Percentiles rank a stretch among this genome's conserved stretches.
Evolutionary conservation across 2,113 vertebrate species (phyloP).

Genomic region (Lipophrys pholis): DNA sequence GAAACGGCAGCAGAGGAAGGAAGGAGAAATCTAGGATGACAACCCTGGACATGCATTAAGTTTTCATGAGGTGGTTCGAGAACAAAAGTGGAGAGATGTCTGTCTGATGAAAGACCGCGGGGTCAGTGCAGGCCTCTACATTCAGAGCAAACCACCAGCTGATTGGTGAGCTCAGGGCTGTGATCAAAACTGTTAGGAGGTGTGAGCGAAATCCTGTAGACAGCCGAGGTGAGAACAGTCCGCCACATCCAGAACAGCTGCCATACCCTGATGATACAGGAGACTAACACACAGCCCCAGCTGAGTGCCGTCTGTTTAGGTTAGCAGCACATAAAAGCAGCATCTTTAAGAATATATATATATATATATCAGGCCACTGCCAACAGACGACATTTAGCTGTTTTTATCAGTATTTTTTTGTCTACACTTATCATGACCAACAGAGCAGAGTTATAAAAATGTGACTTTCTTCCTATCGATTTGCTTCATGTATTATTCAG

Average conservation of each 20-base stretch:
- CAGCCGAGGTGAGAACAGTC: background rate
- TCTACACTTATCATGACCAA: constrained; percentile 32
- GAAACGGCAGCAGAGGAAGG: background rate
- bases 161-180: constrained; percentile 15
- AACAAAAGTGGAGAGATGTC: constrained; percentile 19
- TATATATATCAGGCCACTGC: constrained; percentile 6
- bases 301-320: background rate
- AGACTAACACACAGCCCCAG: background rate
- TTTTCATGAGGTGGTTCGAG: constrained; percentile 63
- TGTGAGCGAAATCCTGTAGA: constrained; percentile 12
- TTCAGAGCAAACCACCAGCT: constrained; percentile 15
- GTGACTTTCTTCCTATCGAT: constrained; percentile 66
- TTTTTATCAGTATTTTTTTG: background rate
- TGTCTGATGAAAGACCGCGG: constrained; percentile 27
- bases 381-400: constrained; percentile 1
- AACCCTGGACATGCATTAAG: constrained; percentile 53
- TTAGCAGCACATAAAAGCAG: background rate
- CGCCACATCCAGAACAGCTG: background rate
- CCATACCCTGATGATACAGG: background rate
- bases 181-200: constrained; percentile 13
- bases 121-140: constrained; percentile 7
- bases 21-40: constrained; percentile 29
- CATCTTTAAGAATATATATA: background rate
- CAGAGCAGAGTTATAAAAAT: constrained; percentile 38
- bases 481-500: constrained; percentile 73